Base-by-base conservation (phyloP, 2,113 vertebrate genomes). In the Penelope pileata region DNA sequence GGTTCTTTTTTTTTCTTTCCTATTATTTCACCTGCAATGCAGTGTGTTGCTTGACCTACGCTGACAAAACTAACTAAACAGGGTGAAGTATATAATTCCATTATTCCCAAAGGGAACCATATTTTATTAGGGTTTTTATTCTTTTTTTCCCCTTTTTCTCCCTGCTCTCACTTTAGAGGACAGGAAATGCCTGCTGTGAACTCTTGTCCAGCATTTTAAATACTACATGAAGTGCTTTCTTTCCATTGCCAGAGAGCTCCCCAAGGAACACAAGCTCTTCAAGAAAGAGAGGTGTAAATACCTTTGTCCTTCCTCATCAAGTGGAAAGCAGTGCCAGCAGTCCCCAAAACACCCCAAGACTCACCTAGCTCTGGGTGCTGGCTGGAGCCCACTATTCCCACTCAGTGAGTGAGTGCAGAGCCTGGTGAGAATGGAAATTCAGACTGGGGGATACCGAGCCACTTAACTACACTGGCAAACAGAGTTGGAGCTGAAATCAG, bases 131-230 rank as follows among this genome's bases (percentile, higher is more conserved):
- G 3, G 63, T 73, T 66, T 72, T 21, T 24, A 36, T 34, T 45
- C 45, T 30, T 9, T 13, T 40, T 64, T 60, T 30, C 22, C n/a
- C 42, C 54, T 56, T n/a, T n/a, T n/a, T 66, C 36, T 45, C 11
- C 42, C 23, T 82, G 1, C 83, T 93, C 62, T 27, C 80, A 58
- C 74, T 93, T 94, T 69, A 86, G 79, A 94, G 2, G 12, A 75
- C 51, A 94, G 87, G 82, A 92, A 96, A 93, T 7, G 42, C 92
- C 47, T 64, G 72, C 86, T 51, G 76, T 60, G 73, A 95, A 94
- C 93, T 84, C 81, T 42, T 78, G 63, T 60, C 91, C 82, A 91
- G 69, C 42, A 77, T 77, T 81, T 89, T 67, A 92, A 96, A 90
- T 66, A 86, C 67, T 62, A 50, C 30, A 67, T 2, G 5, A 93